Percentiles rank a stretch among this genome's conserved stretches.
Evolutionary conservation across 2,797 vertebrate genomes (phyloP).

Genomic region (Chloroceryle amazona): DNA sequence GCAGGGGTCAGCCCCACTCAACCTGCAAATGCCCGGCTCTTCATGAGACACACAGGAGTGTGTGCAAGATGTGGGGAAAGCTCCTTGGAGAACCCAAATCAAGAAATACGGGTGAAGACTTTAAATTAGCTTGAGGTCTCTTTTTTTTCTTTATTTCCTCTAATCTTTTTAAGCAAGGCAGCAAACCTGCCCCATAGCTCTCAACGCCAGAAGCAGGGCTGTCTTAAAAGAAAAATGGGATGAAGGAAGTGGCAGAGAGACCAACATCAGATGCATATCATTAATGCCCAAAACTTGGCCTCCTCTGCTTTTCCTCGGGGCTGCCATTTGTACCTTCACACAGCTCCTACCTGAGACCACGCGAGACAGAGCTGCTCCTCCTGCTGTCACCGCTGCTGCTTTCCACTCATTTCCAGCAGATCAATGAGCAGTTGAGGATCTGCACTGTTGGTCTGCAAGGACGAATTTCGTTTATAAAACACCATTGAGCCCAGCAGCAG

Average conservation of each 20-base stretch:
- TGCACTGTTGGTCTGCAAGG: neutral
- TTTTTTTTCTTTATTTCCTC: neutral
- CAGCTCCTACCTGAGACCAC: neutral
- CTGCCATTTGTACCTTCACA: neutral
- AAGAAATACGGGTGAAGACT: neutral
- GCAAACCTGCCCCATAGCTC: neutral
- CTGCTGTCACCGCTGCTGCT: neutral
- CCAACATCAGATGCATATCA: neutral
- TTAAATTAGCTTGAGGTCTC: neutral
- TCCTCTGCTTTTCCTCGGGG: neutral
- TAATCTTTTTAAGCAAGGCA: neutral
- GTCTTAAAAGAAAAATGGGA: neutral
- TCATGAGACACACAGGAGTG: neutral
- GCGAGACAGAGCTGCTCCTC: neutral
- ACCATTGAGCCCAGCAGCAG: neutral
- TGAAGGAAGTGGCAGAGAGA: neutral
- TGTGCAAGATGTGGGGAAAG: neutral
- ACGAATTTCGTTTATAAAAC: slow-evolving; percentile 1
- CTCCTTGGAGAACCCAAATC: neutral
- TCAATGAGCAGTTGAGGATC: neutral
- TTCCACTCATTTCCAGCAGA: neutral
- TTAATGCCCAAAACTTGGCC: neutral
- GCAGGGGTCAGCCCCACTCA: neutral
- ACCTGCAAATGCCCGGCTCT: neutral
- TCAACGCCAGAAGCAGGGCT: neutral